Base-by-base conservation (phyloP, 2,797 vertebrate genomes). In the Mormyrops boulengeri region DNA sequence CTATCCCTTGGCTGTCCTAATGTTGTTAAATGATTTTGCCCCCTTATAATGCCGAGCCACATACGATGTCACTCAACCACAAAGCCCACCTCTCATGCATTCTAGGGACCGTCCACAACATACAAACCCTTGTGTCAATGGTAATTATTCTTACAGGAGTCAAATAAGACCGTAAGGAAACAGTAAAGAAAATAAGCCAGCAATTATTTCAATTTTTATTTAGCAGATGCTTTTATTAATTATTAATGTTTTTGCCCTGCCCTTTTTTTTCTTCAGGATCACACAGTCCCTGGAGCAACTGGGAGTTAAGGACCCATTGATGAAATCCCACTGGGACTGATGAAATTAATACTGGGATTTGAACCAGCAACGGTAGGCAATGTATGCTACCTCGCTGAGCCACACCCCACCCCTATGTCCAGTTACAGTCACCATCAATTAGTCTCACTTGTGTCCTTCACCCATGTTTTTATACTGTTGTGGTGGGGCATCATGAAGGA, bases 1-100 rank as follows among this genome's bases (percentile, higher is more conserved):
- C 49, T 60, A 52, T 57, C 26, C 22, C 22, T 34, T 87, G 85
- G 85, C 52, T 53, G 50, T 87, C 53, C 53, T 87, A 60, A 87
- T 55, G 85, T 57, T 87, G 85, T 53, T 87, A 41, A 57, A 87
- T 34, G 26, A 85, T 85, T 55, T 87, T 53, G 12, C 84, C 44
- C n/a, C 44, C 2, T 49, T 52, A 14, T 85, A 49, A 85, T 87
- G 50, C 85, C 30, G 14, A 52, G 22, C 7, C 52, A 87, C 22
- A 52, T n/a, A 52, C 1, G 34, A 60, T 41, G 30, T 60, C 85
- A 87, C 4, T 30, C 53, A 57, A 57, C 30, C 30, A 57, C 85
- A 60, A 12, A 17, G 14, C 30, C 4, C 17, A 34, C 85, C 52
- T n/a, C 53, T 44, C 12, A 38, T 60, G 26, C 7, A 38, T 87